Base-by-base conservation (phyloP, 2,797 vertebrate species). In the Spea hammondii region DNA sequence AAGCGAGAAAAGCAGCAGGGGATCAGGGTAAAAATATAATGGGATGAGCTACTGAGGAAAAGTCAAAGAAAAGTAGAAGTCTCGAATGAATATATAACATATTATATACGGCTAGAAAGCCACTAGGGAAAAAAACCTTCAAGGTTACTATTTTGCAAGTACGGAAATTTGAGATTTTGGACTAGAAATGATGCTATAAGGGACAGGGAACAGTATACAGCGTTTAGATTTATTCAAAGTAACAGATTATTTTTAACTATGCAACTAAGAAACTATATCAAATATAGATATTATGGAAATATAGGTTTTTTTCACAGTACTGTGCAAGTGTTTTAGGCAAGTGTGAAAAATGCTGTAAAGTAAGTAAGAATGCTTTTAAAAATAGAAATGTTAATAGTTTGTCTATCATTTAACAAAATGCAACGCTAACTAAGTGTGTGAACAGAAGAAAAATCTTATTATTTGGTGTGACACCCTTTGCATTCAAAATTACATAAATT, bases 1-100 rank as follows among this genome's bases (percentile, higher is more conserved):
- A 79, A 75, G 72, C 75, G 72, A 70, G 78, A 79, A 74, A 55
- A 55, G 49, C 57, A 64, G 72, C 66, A 74, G 72, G 72, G 32
- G 66, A 48, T 65, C 50, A 17, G 9, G 32, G 57, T 0, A 54
- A 69, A 65, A 48, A 69, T 53, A 69, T 69, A 64, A 46, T 75
- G 17, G 47, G 46, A 17, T 65, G n/a, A 59, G 44, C 46, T 57
- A 17, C 50, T 45, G 53, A 32, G 53, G 14, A 51, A 5, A 17
- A 47, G 64, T 45, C 32, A 76, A 66, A 55, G 51, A 69, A 57
- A 65, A 79, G 48, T 45, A 64, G 50, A 12, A 70, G 17, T 17
- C 17, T 17, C 17, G 17, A 70, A 75, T 49, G 1, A 79, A 69
- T 69, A 11, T 75, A 45, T 67, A 72, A 64, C 65, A 65, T 74